Base-by-base conservation (phyloP, 1,140 invertebrate genomes). In the Limonius californicus region DNA sequence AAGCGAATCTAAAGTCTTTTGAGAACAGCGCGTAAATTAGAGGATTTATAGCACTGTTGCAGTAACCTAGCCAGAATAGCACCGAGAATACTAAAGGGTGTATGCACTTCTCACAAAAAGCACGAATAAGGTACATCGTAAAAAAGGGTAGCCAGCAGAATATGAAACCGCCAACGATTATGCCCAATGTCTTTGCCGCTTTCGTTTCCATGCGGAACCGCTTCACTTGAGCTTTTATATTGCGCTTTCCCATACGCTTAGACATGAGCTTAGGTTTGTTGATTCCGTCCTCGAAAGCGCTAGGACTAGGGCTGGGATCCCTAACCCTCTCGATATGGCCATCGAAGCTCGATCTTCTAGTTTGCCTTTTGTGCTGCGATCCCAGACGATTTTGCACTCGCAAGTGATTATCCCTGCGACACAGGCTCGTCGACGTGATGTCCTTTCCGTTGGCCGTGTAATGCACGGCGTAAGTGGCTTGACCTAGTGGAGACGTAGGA, bases 31-130 rank as follows among this genome's bases (percentile, higher is more conserved):
- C 93, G 74, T 96, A 97, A 65, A 94, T 92, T 69, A 91, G 85
- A 0, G 95, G 95, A 76, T 97, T 98, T 62, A 96, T 89, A 18
- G 94, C 94, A 9, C 91, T 95, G 77, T 98, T 98, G 75, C 93
- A 94, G 76, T 98, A 99, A 1, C 96, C 96, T 19, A 98, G 82
- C 95, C 95, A 98, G 78, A 97, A 98, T 6, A 97, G 85, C 1
- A 97, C 85, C 39, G 90, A 95, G 78, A 97, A 95, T 30, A 94
- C 79, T 43, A 91, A 82, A 0, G 87, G 85, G 57, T 89, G 84
- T 27, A 94, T 91, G 75, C 90, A 93, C 56, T 86, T 83, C 1
- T 83, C 83, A 67, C 89, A 93, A 73, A 96, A 94, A 0, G 90
- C 91, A 55, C 90, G 82, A 18, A 92, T 83, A 20, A 96, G 81